Conservation (phyloP, 2,888 invertebrate genomes). For the Hyles lineata region DNA sequence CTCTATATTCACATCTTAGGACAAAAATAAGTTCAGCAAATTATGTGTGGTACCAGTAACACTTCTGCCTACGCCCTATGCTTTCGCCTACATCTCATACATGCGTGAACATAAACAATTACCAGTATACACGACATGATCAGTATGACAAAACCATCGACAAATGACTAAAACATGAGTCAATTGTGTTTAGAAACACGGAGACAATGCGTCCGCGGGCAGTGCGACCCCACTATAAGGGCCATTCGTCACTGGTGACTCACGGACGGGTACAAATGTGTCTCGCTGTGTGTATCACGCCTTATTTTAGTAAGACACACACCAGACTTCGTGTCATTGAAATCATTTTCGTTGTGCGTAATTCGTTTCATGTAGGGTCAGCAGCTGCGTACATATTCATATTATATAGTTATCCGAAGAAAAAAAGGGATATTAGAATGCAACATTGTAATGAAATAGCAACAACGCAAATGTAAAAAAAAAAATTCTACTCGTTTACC, state of each 20-base stretch:
- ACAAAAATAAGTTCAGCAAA: no score
- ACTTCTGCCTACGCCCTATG: no score
- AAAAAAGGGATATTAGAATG: neutral
- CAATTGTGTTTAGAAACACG: slow-evolving; percentile 31
- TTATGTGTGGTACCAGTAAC: no score
- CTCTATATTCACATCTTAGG: no score
- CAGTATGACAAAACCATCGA: slow-evolving; percentile 7
- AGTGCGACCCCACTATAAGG: slow-evolving; percentile 35
- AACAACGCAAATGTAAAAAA: no score
- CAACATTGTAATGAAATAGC: neutral
- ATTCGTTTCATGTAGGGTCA: neutral
- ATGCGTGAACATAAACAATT: neutral
- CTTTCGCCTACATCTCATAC: neutral
- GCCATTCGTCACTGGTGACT: slow-evolving; percentile 41
- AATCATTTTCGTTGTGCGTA: slow-evolving; percentile 9
- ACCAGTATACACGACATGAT: slow-evolving; percentile 17
- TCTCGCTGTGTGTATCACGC: slow-evolving; percentile 35
- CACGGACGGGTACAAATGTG: slow-evolving; percentile 30
- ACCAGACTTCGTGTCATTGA: slow-evolving; percentile 19
- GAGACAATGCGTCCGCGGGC: slow-evolving; percentile 32
- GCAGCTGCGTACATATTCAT: neutral
- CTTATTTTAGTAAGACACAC: slow-evolving; percentile 38
- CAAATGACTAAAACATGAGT: slow-evolving; percentile 28
- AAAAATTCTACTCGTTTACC: no score
- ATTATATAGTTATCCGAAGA: neutral